Evolutionary conservation across 2,113 vertebrate genomes (phyloP), one percentile per base, ranked within the genome.

Genomic region (Lates calcarifer): DNA sequence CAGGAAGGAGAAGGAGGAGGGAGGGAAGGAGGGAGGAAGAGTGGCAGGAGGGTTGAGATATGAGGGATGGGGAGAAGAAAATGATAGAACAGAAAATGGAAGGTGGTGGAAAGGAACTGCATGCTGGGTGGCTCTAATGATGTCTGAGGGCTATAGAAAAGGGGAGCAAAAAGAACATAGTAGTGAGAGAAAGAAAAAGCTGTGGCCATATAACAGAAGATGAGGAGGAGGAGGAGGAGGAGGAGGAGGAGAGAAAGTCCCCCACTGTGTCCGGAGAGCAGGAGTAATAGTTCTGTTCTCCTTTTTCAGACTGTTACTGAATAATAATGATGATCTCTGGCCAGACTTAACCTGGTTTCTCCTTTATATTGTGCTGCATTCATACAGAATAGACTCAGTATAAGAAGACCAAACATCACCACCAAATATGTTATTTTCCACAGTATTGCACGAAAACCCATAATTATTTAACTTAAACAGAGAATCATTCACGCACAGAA

Each of bases 41-140:
- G 89, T 88, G 89, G 87, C 90, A 87, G 77, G 83, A 91, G 88
- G 81, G 68, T 82, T 86, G 85, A 91, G 90, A 91, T 89, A 88
- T 86, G 89, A 93, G 84, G 81, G 87, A 92, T 68, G 70, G 72
- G 73, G 81, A 86, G 87, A 90, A 83, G 92, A 90, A 92, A 93
- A 91, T 91, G 88, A 90, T 91, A 83, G 90, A 90, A 84, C 68
- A 60, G 93, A 92, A 94, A 92, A 91, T 90, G 86, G 93, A 90
- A 92, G 90, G 90, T 89, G 90, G 86, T 91, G 91, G 91, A 88
- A 89, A 89, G 82, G 87, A 92, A 90, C 83, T 31, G 55, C 93
- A 90, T 77, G 89, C 90, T 92, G 92, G 90, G 93, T 88, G 90
- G 89, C 86, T 90, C 89, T 92, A 92, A 91, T 90, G 87, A 93